Percentiles rank a stretch among this genome's conserved stretches.
These are phyloP conservation scores for Schlechtendalia chinensis DNA, from an alignment of 1,140 invertebrate species.

Conservation along the genomic window DNA sequence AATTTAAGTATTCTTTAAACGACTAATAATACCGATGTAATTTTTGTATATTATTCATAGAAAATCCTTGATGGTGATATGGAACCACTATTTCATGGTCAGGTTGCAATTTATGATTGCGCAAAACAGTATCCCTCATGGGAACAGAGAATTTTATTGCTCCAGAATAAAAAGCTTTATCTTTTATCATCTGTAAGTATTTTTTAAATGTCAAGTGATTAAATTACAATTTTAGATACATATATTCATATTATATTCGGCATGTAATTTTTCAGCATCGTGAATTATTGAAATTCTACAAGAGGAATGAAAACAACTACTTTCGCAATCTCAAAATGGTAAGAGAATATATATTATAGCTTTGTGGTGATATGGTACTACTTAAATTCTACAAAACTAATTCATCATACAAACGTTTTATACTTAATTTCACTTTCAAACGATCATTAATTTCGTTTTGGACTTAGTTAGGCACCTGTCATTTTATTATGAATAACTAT, in stretches of 20 bases:
- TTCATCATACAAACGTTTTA: neutral
- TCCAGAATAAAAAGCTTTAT: conserved; percentile 25
- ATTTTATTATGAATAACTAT: conserved; percentile 13
- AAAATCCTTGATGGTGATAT: conserved; percentile 22
- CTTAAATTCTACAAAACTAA: neutral
- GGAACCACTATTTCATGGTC: neutral
- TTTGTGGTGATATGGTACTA: neutral
- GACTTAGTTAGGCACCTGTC: neutral
- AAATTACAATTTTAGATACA: neutral
- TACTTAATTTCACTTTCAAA: neutral
- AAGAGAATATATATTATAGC: neutral
- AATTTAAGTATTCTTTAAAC: neutral
- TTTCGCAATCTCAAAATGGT: neutral
- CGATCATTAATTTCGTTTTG: conserved; percentile 10
- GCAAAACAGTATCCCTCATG: neutral
- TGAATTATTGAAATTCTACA: neutral
- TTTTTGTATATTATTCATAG: conserved; percentile 5
- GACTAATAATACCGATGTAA: neutral
- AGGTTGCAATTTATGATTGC: conserved; percentile 13
- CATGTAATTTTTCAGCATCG: conserved; percentile 10
- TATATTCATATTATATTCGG: neutral
- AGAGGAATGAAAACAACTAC: neutral
- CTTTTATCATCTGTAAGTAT: conserved; percentile 7
- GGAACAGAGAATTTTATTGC: conserved; percentile 17
- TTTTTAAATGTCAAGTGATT: neutral